Conservation (phyloP, 2,113 vertebrate genomes). For the Murina feae region DNA sequence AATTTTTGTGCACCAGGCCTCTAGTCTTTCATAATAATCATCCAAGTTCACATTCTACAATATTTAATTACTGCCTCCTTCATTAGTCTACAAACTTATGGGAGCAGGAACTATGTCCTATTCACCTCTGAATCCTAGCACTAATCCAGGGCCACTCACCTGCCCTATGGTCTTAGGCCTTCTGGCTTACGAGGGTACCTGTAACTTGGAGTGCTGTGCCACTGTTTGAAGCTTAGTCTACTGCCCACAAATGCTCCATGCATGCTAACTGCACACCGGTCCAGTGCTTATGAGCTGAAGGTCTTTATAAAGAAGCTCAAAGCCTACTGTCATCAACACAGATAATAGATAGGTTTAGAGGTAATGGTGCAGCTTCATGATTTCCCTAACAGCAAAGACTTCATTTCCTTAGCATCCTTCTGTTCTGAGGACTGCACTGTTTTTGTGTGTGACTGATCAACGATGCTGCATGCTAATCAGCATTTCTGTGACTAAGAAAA, state of each 20-base stretch:
- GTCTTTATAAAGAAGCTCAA: neutral
- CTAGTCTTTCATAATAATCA: neutral
- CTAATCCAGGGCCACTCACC: too few species aligned
- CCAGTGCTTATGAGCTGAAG: neutral
- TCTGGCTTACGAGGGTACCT: too few species aligned
- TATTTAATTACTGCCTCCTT: neutral
- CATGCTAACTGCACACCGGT: too few species aligned
- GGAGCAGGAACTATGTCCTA: too few species aligned
- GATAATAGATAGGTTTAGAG: neutral
- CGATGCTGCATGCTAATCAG: neutral
- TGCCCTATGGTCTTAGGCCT: neutral
- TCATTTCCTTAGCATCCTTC: neutral
- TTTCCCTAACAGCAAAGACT: neutral
- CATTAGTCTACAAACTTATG: neutral
- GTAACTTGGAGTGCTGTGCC: too few species aligned
- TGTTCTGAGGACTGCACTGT: neutral
- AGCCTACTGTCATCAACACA: neutral
- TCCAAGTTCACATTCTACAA: neutral
- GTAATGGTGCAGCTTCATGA: neutral
- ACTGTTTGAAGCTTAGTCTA: too few species aligned
- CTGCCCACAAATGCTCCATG: neutral
- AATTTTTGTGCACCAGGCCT: too few species aligned
- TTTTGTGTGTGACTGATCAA: neutral
- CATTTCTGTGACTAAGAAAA: neutral
- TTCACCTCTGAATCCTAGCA: neutral